Evolutionary conservation across 2,113 vertebrate species (phyloP).

Genomic region (Heterochromis multidens): DNA sequence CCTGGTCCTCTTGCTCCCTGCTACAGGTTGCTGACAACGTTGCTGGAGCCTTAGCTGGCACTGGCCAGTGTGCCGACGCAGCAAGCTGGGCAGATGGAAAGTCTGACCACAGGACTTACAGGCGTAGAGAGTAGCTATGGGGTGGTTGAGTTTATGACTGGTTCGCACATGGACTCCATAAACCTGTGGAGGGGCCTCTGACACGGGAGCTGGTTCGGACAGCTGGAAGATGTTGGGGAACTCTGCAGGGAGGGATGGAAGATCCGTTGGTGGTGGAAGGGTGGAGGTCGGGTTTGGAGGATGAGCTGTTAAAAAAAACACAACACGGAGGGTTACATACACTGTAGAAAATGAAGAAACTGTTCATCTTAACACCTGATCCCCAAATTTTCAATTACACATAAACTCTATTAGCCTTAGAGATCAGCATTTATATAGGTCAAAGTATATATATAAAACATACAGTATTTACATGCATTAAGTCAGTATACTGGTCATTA

Average conservation of each 20-base stretch:
- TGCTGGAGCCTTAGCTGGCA: constrained; percentile 64
- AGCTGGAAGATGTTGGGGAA: constrained; percentile 52
- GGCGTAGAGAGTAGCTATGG: background rate
- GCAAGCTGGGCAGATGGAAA: constrained; percentile 65
- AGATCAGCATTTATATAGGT: background rate
- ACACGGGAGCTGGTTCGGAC: constrained; percentile 5
- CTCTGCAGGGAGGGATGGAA: constrained; percentile 24
- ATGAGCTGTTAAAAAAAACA: constrained; percentile 5
- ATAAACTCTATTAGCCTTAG: background rate
- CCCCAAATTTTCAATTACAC: background rate
- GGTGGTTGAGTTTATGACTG: background rate
- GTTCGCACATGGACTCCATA: constrained; percentile 30
- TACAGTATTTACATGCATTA: fast-evolving
- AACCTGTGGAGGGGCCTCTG: constrained; percentile 20
- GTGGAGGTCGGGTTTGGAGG: constrained; percentile 1
- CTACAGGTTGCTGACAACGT: background rate
- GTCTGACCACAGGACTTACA: constrained; percentile 68
- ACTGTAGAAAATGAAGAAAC: background rate
- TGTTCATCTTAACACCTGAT: fast-evolving
- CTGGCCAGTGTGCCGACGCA: constrained; percentile 64
- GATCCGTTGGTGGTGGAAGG: background rate
- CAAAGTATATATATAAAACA: background rate
- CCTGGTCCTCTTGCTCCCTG: constrained; percentile 19
- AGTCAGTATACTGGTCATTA: background rate
- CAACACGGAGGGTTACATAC: background rate